Percentiles rank a stretch among this genome's conserved stretches.
Evolutionary conservation across 1,140 invertebrate species (phyloP).

Genomic region (Drosophila auraria): DNA sequence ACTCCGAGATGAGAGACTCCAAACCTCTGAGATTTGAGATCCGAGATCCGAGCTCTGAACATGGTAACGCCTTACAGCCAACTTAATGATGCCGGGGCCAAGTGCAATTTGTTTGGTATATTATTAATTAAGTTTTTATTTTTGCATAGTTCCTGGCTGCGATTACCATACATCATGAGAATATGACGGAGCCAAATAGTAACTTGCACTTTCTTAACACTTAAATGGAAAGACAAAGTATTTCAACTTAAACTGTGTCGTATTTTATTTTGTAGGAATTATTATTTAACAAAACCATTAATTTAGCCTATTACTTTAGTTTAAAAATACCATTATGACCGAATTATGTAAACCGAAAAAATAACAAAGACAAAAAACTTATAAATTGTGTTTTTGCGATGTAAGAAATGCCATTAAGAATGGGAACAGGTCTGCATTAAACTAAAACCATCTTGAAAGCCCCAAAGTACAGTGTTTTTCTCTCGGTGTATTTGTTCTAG

Average conservation of each 20-base stretch:
- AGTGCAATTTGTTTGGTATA: slow-evolving; percentile 14
- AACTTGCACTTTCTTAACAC: no score
- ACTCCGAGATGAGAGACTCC: not conserved
- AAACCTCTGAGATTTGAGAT: slow-evolving; percentile 7
- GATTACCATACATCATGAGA: not conserved
- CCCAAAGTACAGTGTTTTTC: not conserved
- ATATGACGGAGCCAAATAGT: no score
- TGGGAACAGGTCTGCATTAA: not conserved
- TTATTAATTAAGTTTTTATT: slow-evolving; percentile 15
- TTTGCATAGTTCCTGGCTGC: slow-evolving; percentile 20
- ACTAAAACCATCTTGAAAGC: not conserved
- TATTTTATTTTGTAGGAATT: no score
- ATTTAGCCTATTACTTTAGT: not conserved
- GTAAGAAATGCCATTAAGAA: not conserved
- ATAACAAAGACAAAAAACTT: not conserved
- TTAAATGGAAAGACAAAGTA: not conserved
- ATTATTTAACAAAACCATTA: slow-evolving; percentile 4
- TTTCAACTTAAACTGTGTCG: not conserved
- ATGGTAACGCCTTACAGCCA: slow-evolving; percentile 33
- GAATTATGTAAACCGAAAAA: slow-evolving; percentile 1
- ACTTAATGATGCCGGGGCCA: slow-evolving; percentile 38
- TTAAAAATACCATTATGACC: slow-evolving; percentile 1
- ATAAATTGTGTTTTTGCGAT: no score
- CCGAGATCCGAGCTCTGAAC: slow-evolving; percentile 17
- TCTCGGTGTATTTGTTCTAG: not conserved